phyloP scores from a whole-genome alignment of 2,113 vertebrate genomes.

The Dipodomys merriami region DNA sequence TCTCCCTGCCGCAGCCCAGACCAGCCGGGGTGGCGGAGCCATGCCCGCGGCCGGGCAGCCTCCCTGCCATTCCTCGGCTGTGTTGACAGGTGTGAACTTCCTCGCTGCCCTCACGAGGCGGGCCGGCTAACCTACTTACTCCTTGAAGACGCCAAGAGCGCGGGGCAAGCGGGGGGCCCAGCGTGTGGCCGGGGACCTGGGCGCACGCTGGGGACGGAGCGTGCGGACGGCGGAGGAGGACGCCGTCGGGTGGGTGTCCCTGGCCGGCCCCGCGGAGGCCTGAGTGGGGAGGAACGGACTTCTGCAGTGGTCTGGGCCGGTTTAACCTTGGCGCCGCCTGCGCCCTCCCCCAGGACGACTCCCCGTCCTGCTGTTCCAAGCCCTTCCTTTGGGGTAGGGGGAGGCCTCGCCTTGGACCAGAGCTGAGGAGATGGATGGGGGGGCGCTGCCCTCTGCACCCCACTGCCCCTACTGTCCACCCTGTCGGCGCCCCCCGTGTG shows the following conservation, averaged over 20 bases:
- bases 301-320: neutral
- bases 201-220: no score
- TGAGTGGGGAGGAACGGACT: neutral
- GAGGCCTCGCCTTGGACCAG: neutral
- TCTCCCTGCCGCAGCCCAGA: neutral
- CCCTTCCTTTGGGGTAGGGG: constrained; percentile 3
- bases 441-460: no score
- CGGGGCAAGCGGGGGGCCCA: neutral
- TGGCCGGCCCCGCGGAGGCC: neutral
- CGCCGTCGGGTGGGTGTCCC: no score
- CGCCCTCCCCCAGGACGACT: neutral
- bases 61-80: neutral
- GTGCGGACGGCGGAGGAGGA: no score
- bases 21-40: neutral
- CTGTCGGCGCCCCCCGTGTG: neutral
- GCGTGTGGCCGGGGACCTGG: no score
- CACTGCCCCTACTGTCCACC: neutral
- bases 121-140: constrained; percentile 57
- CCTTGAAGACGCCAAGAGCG: constrained; percentile 22
- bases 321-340: constrained; percentile 30
- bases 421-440: neutral
- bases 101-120: constrained; percentile 48
- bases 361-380: neutral
- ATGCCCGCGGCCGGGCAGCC: neutral
- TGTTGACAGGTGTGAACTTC: constrained; percentile 55